phyloP scores from a whole-genome alignment of 2,113 vertebrate genomes.

The Balaeniceps rex region DNA sequence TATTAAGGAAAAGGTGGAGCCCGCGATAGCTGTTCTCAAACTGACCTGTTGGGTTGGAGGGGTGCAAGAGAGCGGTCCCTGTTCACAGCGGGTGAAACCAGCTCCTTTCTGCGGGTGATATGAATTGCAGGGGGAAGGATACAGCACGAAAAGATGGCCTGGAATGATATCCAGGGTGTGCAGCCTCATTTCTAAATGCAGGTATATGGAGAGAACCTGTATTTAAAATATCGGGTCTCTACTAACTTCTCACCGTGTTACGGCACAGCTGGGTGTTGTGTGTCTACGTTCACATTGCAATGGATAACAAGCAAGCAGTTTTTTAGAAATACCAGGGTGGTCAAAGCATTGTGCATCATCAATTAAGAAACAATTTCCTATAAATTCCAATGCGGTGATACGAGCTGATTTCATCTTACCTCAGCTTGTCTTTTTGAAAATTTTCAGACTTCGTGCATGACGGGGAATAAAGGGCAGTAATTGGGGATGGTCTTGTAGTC shows the following conservation, averaged over 20 bases:
- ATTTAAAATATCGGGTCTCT: not conserved
- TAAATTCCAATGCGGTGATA: not conserved
- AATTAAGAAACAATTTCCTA: not conserved
- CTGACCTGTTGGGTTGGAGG: not conserved
- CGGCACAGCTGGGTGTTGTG: not conserved
- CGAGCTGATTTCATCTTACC: not conserved
- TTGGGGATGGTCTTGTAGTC: not conserved
- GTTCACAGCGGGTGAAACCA: not conserved
- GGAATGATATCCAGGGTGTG: not conserved
- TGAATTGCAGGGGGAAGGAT: not conserved
- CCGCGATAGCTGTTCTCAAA: not conserved
- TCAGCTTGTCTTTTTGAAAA: not conserved
- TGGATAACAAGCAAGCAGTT: not conserved
- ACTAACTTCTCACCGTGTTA: not conserved
- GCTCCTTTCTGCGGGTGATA: not conserved
- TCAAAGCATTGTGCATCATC: not conserved
- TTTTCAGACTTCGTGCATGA: not conserved
- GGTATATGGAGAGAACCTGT: not conserved
- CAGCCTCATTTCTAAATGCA: not conserved
- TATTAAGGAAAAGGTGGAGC: not conserved
- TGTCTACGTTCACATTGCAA: fast-evolving
- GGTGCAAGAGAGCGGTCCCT: not conserved
- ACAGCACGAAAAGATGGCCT: not conserved
- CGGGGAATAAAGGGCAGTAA: not conserved
- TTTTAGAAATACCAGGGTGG: not conserved